phyloP scores from a whole-genome alignment of 35 echinoderm and acorn worm genomes.

The Apostichopus parvimensis region DNA sequence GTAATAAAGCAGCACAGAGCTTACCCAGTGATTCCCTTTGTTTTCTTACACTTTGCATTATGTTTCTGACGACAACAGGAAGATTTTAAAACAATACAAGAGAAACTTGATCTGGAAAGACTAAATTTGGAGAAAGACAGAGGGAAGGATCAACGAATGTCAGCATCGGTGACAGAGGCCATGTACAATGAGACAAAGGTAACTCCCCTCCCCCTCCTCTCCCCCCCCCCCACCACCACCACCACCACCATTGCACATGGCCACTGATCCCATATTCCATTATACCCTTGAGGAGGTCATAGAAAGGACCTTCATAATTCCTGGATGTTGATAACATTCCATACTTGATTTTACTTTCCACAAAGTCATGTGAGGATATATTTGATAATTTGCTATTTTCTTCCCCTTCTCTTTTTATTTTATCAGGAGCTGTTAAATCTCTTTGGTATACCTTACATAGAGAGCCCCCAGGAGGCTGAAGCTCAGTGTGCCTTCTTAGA shows the following conservation, averaged over 20 bases:
- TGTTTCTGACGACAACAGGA: slow-evolving; percentile 12
- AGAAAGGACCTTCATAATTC: no score
- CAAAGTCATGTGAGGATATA: neutral
- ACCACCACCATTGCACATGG: no score
- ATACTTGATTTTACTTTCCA: no score
- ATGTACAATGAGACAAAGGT: slow-evolving; percentile 49
- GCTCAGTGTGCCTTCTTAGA: slow-evolving; percentile 96
- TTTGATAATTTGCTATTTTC: neutral
- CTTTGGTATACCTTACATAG: slow-evolving; percentile 97
- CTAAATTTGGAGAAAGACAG: slow-evolving; percentile 59
- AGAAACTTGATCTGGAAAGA: slow-evolving; percentile 66
- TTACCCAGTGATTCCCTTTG: no score
- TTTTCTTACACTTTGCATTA: neutral
- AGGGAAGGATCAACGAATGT: slow-evolving; percentile 70
- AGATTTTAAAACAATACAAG: slow-evolving; percentile 52
- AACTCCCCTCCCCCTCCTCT: no score
- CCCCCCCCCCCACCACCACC: no score
- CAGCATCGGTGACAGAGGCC: slow-evolving; percentile 78
- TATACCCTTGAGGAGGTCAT: no score
- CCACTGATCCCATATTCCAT: no score
- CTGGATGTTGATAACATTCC: no score
- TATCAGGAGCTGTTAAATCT: slow-evolving; percentile 77
- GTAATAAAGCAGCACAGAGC: no score
- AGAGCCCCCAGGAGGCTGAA: slow-evolving; percentile 92
- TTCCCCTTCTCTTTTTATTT: neutral